Evolutionary conservation across 2,888 invertebrate genomes (phyloP).

Genomic region (Tridacna crocea): DNA sequence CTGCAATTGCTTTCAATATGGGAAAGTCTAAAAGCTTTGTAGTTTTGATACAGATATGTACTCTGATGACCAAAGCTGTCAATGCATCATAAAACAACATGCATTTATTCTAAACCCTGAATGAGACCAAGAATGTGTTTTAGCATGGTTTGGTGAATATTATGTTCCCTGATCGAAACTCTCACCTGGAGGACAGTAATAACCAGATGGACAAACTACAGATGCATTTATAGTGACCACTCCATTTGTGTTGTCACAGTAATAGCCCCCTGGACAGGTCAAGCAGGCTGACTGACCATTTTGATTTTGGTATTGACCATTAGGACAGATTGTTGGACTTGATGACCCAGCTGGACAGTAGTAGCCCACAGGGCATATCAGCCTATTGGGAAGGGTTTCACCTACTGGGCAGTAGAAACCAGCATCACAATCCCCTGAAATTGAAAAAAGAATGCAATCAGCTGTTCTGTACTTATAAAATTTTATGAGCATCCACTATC

Average conservation of each 20-base stretch:
- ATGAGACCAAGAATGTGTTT: no score
- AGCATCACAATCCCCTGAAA: conserved; percentile 77
- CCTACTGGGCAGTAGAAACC: conserved; percentile 82
- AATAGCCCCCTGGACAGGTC: conserved; percentile 80
- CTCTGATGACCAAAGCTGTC: no score
- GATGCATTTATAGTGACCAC: conserved; percentile 78
- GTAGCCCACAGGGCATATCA: conserved; percentile 78
- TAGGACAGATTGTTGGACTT: conserved; percentile 74
- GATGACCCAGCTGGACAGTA: conserved; percentile 76
- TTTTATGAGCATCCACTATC: background rate
- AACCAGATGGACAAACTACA: conserved; percentile 79
- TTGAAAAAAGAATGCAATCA: background rate
- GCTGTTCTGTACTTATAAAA: background rate
- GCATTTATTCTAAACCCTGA: no score
- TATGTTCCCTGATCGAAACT: no score
- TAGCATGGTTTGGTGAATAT: no score
- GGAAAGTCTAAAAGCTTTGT: no score
- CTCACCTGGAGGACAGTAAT: conserved; percentile 81
- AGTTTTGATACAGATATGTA: no score
- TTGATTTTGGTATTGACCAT: conserved; percentile 78
- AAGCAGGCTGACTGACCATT: conserved; percentile 76
- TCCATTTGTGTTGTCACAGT: conserved; percentile 80
- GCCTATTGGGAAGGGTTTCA: conserved; percentile 70
- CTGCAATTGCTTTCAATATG: no score
- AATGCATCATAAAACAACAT: no score